These are phyloP conservation scores for Papilio polytes DNA, from an alignment of 1,140 invertebrate species.

Conservation along the genomic window DNA sequence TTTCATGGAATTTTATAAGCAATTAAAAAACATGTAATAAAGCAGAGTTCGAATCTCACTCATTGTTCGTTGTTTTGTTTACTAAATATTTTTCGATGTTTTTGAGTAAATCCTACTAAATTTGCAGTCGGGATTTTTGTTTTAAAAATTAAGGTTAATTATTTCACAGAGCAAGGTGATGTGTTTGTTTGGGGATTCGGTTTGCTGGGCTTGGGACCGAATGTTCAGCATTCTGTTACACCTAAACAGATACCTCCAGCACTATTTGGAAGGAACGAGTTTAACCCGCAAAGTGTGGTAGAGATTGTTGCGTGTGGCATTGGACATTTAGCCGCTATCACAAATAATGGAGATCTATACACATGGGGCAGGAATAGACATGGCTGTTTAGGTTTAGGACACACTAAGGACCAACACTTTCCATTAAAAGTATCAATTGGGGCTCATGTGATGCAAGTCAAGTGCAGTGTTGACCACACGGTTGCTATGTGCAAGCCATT, in stretches of 20 bases:
- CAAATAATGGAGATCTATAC: conserved; percentile 91
- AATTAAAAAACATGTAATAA: too few relatives aligned
- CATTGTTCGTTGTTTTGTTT: too few relatives aligned
- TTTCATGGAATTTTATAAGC: too few relatives aligned
- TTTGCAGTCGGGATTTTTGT: too few relatives aligned
- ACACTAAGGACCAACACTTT: conserved; percentile 93
- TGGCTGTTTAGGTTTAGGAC: conserved; percentile 92
- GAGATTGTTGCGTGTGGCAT: conserved; percentile 89
- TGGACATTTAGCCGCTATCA: conserved; percentile 92
- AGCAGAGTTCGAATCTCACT: too few relatives aligned
- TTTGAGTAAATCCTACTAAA: too few relatives aligned
- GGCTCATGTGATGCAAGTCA: conserved; percentile 88
- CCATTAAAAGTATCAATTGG: conserved; percentile 93
- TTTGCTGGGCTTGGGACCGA: conserved; percentile 94
- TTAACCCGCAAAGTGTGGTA: conserved; percentile 88
- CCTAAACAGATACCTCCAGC: conserved; percentile 91
- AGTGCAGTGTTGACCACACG: conserved; percentile 94
- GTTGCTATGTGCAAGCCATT: conserved; percentile 91
- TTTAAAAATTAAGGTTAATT: conserved; percentile 26
- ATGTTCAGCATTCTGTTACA: conserved; percentile 85
- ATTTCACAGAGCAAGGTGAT: conserved; percentile 88
- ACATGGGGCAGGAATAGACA: conserved; percentile 95
- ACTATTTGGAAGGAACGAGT: conserved; percentile 94
- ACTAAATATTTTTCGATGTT: too few relatives aligned
- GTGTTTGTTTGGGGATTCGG: conserved; percentile 98